Conservation (phyloP, 2,888 invertebrate species). For the Eupithecia subumbrata region DNA sequence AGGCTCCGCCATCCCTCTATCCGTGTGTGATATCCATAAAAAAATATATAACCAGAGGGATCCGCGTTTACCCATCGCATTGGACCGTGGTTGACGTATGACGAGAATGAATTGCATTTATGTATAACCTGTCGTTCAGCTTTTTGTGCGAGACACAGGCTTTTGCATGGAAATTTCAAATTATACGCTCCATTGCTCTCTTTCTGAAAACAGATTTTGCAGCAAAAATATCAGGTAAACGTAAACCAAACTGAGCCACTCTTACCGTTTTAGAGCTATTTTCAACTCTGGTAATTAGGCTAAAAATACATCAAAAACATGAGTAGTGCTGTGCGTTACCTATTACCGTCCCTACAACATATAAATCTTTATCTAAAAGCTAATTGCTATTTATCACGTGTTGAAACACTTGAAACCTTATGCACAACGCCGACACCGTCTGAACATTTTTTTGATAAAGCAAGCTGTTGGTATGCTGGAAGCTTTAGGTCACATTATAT, state of each 20-base stretch:
- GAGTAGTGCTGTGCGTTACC: conserved; percentile 13
- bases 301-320: conserved; percentile 38
- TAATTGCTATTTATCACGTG: conserved; percentile 10
- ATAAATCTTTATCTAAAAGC: conserved; percentile 4
- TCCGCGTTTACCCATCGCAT: conserved; percentile 26
- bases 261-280: conserved; percentile 18
- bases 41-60: conserved; percentile 19
- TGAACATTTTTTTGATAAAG: conserved; percentile 1
- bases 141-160: conserved; percentile 27
- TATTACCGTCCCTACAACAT: not conserved
- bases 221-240: conserved; percentile 13
- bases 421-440: conserved; percentile 20
- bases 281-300: conserved; percentile 32
- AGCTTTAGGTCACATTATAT: conserved; percentile 47
- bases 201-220: conserved; percentile 4
- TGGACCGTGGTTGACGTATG: conserved; percentile 38
- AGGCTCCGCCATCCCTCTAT: conserved; percentile 42
- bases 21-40: conserved; percentile 39
- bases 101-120: conserved; percentile 34
- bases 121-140: conserved; percentile 10
- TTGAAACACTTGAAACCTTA: conserved; percentile 11
- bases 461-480: conserved; percentile 35
- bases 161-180: conserved; percentile 34
- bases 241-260: not conserved
- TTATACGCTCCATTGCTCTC: conserved; percentile 30